Evolutionary conservation across 2,888 invertebrate species (phyloP).

Genomic region (Ophion ellenae): DNA sequence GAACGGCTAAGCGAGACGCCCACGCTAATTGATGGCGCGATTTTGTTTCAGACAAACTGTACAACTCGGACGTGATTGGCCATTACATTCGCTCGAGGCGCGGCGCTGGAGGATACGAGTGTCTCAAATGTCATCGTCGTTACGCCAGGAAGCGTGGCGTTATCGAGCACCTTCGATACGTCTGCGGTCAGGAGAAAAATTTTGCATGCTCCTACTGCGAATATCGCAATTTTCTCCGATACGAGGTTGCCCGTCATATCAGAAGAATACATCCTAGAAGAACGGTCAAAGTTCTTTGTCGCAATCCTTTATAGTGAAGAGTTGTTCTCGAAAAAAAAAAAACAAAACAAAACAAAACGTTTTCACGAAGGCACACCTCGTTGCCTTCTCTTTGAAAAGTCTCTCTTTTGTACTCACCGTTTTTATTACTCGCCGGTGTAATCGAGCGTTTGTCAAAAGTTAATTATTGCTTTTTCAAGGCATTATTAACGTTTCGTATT

Average conservation of each 20-base stretch:
- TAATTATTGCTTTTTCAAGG: not conserved
- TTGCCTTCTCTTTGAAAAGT: not conserved
- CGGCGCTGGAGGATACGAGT: slow-evolving; percentile 67
- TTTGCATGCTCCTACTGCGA: slow-evolving; percentile 79
- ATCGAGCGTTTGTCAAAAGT: no score
- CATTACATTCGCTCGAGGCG: slow-evolving; percentile 38
- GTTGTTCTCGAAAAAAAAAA: not conserved
- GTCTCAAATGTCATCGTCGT: slow-evolving; percentile 71
- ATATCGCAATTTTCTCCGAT: slow-evolving; percentile 69
- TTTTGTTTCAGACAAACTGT: slow-evolving; percentile 30
- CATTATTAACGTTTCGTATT: not conserved
- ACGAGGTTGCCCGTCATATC: slow-evolving; percentile 77
- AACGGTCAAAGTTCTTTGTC: slow-evolving; percentile 68
- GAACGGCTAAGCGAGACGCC: not conserved
- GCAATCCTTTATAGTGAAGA: not conserved
- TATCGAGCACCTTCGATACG: slow-evolving; percentile 77
- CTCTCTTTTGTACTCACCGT: not conserved
- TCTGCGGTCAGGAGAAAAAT: slow-evolving; percentile 80
- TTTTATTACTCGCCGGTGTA: not conserved
- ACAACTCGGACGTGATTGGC: slow-evolving; percentile 1
- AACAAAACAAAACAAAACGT: not conserved
- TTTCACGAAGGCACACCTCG: not conserved
- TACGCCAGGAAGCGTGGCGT: slow-evolving; percentile 72
- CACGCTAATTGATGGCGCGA: not conserved
- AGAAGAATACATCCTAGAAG: slow-evolving; percentile 72